Evolutionary conservation across 2,888 invertebrate genomes (phyloP).

Genomic region (Hyles lineata): DNA sequence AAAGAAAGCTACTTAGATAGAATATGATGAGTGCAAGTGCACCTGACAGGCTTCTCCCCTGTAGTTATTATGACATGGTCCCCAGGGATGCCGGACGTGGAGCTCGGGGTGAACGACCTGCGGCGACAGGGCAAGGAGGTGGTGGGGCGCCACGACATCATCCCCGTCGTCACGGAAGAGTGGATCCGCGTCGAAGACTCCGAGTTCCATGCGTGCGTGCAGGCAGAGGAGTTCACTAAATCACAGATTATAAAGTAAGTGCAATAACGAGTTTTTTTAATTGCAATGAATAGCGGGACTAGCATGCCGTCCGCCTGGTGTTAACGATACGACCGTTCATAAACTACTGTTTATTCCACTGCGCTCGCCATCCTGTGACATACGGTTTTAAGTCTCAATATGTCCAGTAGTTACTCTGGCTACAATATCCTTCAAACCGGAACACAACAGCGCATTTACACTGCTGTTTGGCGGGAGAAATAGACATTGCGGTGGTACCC

Average conservation of each 20-base stretch:
- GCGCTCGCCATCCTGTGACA: too few relatives aligned
- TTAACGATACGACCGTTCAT: too few relatives aligned
- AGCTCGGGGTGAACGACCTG: constrained; percentile 98
- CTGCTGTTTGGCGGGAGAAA: too few relatives aligned
- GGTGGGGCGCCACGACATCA: constrained; percentile 99
- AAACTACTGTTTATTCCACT: too few relatives aligned
- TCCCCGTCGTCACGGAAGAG: constrained; percentile 99
- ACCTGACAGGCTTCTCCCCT: background rate
- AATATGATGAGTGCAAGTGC: background rate
- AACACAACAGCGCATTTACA: too few relatives aligned
- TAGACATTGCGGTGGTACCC: too few relatives aligned
- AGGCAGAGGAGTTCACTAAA: constrained; percentile 94
- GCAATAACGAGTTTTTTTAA: background rate
- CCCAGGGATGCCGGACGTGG: constrained; percentile 96
- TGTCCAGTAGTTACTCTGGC: too few relatives aligned
- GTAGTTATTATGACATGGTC: background rate
- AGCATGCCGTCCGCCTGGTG: too few relatives aligned
- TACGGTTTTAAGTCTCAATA: too few relatives aligned
- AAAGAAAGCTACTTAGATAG: background rate
- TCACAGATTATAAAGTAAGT: constrained; percentile 93
- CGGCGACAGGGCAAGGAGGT: constrained; percentile 99
- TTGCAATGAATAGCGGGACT: too few relatives aligned
- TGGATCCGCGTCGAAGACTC: constrained; percentile 98
- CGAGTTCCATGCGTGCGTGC: constrained; percentile 97
- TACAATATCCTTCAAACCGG: too few relatives aligned